Evolutionary conservation across 1,140 invertebrate species (phyloP).

Genomic region (Pseudobourletiella spinata): DNA sequence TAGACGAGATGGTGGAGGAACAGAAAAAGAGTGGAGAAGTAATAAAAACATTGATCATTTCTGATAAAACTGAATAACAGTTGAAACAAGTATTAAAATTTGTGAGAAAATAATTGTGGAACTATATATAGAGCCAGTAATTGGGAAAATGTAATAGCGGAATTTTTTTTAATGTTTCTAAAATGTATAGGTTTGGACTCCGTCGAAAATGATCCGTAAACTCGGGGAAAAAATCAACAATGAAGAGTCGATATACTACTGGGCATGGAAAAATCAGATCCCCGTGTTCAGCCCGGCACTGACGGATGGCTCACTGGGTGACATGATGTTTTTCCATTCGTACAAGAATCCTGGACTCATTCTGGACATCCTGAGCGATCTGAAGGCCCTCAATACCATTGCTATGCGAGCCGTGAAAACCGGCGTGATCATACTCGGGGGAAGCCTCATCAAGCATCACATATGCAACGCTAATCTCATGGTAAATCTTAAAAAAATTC

Average conservation of each 20-base stretch:
- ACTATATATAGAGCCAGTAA: too few species aligned
- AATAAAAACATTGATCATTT: too few species aligned
- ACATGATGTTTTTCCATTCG: slow-evolving; percentile 99
- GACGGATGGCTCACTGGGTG: slow-evolving; percentile 96
- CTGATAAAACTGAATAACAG: too few species aligned
- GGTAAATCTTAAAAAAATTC: slow-evolving; percentile 46
- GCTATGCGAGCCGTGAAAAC: slow-evolving; percentile 86
- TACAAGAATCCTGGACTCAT: slow-evolving; percentile 84
- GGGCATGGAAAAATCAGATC: slow-evolving; percentile 95
- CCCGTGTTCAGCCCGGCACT: slow-evolving; percentile 96
- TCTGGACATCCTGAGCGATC: slow-evolving; percentile 87
- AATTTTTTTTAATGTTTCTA: too few species aligned
- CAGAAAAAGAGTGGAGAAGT: slow-evolving; percentile 59
- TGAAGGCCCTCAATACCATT: slow-evolving; percentile 82
- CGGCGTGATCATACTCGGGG: slow-evolving; percentile 96
- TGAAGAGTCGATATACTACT: slow-evolving; percentile 90
- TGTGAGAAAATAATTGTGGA: too few species aligned
- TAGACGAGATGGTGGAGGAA: slow-evolving; percentile 84
- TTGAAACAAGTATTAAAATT: too few species aligned
- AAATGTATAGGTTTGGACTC: slow-evolving; percentile 81
- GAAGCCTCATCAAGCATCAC: slow-evolving; percentile 97
- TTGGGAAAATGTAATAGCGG: too few species aligned
- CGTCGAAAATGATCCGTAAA: slow-evolving; percentile 73
- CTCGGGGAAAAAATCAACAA: slow-evolving; percentile 88
- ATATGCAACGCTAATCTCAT: slow-evolving; percentile 97